These are phyloP conservation scores for Uloborus plumipes DNA, from an alignment of 2,888 invertebrate species.

Conservation along the genomic window DNA sequence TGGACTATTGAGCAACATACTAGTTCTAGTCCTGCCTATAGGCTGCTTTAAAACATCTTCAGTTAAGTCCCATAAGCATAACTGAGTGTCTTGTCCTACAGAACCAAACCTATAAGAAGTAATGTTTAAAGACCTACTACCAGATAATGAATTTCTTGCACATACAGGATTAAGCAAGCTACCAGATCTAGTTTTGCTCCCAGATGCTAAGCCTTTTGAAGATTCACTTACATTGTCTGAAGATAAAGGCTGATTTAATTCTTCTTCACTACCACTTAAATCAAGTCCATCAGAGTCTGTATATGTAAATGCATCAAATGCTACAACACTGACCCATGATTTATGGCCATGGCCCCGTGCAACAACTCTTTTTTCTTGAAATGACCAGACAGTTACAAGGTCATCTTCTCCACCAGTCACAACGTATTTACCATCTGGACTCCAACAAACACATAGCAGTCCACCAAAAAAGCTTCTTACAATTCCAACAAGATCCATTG, in stretches of 20 bases:
- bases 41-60: conserved; percentile 89
- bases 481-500: conserved; percentile 93
- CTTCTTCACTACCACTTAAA: conserved; percentile 72
- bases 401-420: conserved; percentile 99
- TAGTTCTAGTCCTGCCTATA: conserved; percentile 70
- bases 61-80: conserved; percentile 98
- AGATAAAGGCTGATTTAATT: conserved; percentile 64
- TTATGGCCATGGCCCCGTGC: conserved; percentile 98
- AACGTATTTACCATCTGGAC: conserved; percentile 94
- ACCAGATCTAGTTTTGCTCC: conserved; percentile 54
- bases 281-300: conserved; percentile 74
- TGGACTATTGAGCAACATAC: conserved; percentile 68
- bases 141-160: conserved; percentile 64
- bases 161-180: conserved; percentile 57
- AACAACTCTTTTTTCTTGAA: conserved; percentile 90
- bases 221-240: conserved; percentile 57
- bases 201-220: conserved; percentile 61
- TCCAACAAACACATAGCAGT: conserved; percentile 97
- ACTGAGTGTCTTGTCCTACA: conserved; percentile 96
- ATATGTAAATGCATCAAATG: conserved; percentile 86
- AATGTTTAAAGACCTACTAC: conserved; percentile 62
- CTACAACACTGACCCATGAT: conserved; percentile 98
- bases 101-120: conserved; percentile 79
- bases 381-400: conserved; percentile 96
- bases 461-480: conserved; percentile 99